Base-by-base conservation (phyloP, 2,888 invertebrate species). In the Venustoraphidia nigricollis region DNA sequence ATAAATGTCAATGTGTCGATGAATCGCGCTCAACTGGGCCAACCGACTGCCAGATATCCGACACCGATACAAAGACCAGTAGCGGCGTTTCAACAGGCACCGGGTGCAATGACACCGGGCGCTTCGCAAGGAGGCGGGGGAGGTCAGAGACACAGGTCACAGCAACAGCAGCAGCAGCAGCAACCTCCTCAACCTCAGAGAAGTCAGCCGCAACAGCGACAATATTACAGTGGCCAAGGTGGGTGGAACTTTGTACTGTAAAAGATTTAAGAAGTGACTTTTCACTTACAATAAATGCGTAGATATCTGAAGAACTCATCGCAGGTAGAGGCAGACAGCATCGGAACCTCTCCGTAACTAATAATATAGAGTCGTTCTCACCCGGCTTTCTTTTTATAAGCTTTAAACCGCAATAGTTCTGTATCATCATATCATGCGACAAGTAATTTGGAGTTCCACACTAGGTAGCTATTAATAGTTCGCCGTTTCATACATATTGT, bases 31-130 rank as follows among this genome's bases (percentile, higher is more conserved):
- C 62, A 63, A 45, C 65, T 65, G 60, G 64, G 62, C 14, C 48
- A 45, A 39, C 64, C 62, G 3, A 62, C 64, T 10, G 62, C 60
- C 14, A 60, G 66, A 51, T 67, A 71, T 53, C 73, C 73, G 8
- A 64, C 71, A 9, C 73, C 73, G 10, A 74, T 74, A 53, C 73
- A 74, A 51, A 63, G 73, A 57, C 73, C 73, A 3, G 69, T 70
- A 10, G 64, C 65, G 45, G 70, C 70, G 41, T 73, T 69, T 56
- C 70, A 71, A 50, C 67, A 67, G 34, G 64, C 66, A 46, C 63
- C 69, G 27, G 66, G 66, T 50, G 65, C 66, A 8, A 58, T 63
- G 49, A 62, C 62, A 58, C 65, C 56, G 56, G 64, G 53, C 59
- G 27, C 27, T 27, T 27, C 27, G 27, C 27, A 27, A 6, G 66